phyloP scores from a whole-genome alignment of 2,888 invertebrate species.

The Ariolimax columbianus region DNA sequence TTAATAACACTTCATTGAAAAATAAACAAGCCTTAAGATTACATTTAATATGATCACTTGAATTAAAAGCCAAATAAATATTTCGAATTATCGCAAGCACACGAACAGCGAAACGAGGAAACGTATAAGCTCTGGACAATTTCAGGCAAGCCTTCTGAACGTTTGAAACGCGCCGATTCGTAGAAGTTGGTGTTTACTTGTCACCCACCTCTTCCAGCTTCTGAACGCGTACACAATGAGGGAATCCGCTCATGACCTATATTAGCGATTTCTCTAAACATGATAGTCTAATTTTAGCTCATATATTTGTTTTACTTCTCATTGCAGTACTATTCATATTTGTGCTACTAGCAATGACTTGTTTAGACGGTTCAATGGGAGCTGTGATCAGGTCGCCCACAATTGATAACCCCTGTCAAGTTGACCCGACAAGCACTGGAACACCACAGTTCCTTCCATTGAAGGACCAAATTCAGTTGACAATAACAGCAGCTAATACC shows the following conservation, averaged over 20 bases:
- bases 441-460: not conserved
- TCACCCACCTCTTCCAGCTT: too few relatives aligned
- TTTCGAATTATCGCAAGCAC: too few relatives aligned
- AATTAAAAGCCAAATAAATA: too few relatives aligned
- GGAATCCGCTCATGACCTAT: not conserved
- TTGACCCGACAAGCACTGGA: not conserved
- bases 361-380: not conserved
- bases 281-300: not conserved
- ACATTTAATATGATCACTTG: too few relatives aligned
- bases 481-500: not conserved
- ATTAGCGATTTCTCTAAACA: not conserved
- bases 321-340: not conserved
- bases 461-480: not conserved
- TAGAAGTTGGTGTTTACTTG: not conserved
- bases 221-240: too few relatives aligned
- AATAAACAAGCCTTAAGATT: too few relatives aligned
- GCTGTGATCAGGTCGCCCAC: not conserved
- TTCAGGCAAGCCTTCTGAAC: too few relatives aligned
- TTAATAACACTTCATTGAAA: too few relatives aligned
- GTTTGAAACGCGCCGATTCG: too few relatives aligned
- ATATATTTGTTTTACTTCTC: not conserved
- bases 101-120: too few relatives aligned
- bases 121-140: too few relatives aligned
- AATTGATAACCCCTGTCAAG: slow-evolving; percentile 17
- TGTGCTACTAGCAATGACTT: not conserved